Evolutionary conservation across 2,113 vertebrate genomes (phyloP), one percentile per base, ranked within the genome.

Genomic region (Typhlomys cinereus): DNA sequence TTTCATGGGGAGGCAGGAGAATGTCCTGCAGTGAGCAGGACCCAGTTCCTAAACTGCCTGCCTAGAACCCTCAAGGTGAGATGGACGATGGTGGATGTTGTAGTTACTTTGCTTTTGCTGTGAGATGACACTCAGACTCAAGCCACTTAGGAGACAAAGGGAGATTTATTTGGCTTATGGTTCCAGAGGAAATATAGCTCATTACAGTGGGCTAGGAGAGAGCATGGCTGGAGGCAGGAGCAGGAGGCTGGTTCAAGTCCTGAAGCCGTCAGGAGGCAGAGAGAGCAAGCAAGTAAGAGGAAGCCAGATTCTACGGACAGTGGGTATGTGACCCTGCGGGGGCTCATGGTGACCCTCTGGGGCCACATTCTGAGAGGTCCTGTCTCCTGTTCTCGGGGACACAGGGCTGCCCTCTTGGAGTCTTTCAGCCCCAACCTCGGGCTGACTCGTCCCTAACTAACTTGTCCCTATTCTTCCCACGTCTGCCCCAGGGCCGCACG

Each of bases 181-280:
- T 44, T 61, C 27, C 5, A 7, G 36, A 54, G 54, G 8, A 18
- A 31, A 12, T 80, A 61, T 36, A 61, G 39, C 13, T 5, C 54
- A 21, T 44, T 25, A 80, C 1, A 7, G 39, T 27, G 31, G n/a
- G 39, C 78, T 12, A 61, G 36, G 5, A 18, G 36, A n/a, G n/a
- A 12, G 27, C 36, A 12, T 44, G 76, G 0, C 0, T 44, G 76
- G 0, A 0, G 5, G 5, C 17, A 31, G 20, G 54, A 5, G 57
- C 39, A 80, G 57, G 44, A 20, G 13, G 36, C 39, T 20, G 39
- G 39, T 27, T 61, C 27, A 18, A 15, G 6, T 21, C 36, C 25
- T 21, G 39, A 80, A 12, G 27, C 39, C 57, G 34, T 9, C 39
- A 34, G 54, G 78, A 80, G 44, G 46, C 78, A 46, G 18, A 34